Percentiles rank a stretch among this genome's conserved stretches.
These are phyloP conservation scores for Taphrorychus bicolor DNA, from an alignment of 2,888 invertebrate genomes.

Conservation along the genomic window DNA sequence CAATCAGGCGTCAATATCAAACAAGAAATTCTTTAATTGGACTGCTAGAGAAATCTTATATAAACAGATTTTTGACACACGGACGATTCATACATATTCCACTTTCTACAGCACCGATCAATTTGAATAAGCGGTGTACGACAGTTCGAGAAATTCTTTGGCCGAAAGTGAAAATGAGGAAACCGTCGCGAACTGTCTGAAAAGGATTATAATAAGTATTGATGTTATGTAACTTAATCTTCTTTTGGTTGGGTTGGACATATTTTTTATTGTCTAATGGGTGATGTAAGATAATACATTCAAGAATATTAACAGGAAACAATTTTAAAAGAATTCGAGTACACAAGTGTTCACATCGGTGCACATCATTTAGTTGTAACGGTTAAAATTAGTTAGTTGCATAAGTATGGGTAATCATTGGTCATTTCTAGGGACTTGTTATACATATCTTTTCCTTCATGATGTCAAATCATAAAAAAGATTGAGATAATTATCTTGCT, in stretches of 20 bases:
- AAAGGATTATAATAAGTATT: not conserved
- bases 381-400: too few species aligned
- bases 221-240: not conserved
- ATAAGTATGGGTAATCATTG: too few species aligned
- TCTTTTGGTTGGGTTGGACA: not conserved
- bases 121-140: not conserved
- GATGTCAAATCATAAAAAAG: too few species aligned
- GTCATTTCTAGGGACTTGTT: too few species aligned
- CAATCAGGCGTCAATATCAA: not conserved
- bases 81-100: too few species aligned
- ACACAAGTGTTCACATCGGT: too few species aligned
- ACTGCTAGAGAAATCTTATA: not conserved
- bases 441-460: too few species aligned
- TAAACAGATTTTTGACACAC: not conserved
- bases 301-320: too few species aligned
- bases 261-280: not conserved
- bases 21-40: not conserved
- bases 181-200: not conserved
- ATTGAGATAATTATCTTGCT: too few species aligned
- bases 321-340: too few species aligned
- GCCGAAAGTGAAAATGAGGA: constrained; percentile 9
- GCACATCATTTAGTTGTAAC: too few species aligned
- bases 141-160: not conserved
- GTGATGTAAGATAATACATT: not conserved
- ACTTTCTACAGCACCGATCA: constrained; percentile 5